These are phyloP conservation scores for Drosophila koepferae DNA, from an alignment of 2,888 invertebrate species.

Conservation along the genomic window DNA sequence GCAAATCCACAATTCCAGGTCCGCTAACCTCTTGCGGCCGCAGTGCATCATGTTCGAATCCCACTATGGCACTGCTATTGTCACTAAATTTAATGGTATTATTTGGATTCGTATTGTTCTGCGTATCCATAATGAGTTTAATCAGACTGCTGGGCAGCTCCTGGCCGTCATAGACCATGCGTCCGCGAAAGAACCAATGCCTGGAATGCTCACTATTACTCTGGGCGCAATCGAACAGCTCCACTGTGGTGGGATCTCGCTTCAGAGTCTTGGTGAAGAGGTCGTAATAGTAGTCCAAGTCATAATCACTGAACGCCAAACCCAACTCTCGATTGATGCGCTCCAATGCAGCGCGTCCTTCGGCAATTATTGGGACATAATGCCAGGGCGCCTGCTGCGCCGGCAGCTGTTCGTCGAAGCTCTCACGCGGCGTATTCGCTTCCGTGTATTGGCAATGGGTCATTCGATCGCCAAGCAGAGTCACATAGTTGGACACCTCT, in stretches of 20 bases:
- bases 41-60: conserved; percentile 90
- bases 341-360: conserved; percentile 92
- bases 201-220: conserved; percentile 99
- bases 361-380: conserved; percentile 92
- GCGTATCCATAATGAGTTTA: conserved; percentile 96
- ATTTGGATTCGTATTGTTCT: conserved; percentile 93
- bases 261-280: conserved; percentile 93
- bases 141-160: conserved; percentile 93
- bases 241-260: conserved; percentile 98
- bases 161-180: conserved; percentile 92
- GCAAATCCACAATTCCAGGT: conserved; percentile 88
- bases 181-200: conserved; percentile 99
- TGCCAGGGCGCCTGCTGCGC: conserved; percentile 91
- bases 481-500: conserved; percentile 84
- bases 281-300: conserved; percentile 95
- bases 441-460: conserved; percentile 94
- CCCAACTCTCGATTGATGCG: conserved; percentile 92
- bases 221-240: conserved; percentile 98
- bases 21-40: conserved; percentile 87
- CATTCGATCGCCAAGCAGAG: conserved; percentile 95
- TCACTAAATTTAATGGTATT: conserved; percentile 99
- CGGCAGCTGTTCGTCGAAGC: conserved; percentile 89
- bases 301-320: conserved; percentile 96
- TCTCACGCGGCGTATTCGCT: conserved; percentile 88
- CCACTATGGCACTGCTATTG: conserved; percentile 97